These are phyloP conservation scores for Acanthopagrus latus DNA, from an alignment of 2,797 vertebrate genomes.

Conservation along the genomic window DNA sequence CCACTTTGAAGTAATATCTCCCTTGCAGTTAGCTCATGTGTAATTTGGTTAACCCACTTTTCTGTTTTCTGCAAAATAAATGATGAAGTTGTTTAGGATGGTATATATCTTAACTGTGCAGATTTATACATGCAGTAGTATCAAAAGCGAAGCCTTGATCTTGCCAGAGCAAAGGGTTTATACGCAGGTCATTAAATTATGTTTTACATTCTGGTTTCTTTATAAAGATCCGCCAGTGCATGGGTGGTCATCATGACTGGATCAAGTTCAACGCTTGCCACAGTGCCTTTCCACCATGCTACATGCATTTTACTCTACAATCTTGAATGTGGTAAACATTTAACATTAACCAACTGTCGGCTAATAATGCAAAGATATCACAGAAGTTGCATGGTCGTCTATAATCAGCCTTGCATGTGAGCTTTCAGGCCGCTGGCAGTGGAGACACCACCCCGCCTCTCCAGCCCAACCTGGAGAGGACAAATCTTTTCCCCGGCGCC, in stretches of 20 bases:
- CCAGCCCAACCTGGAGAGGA: conserved; percentile 75
- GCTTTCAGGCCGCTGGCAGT: conserved; percentile 65
- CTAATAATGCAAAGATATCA: conserved; percentile 21
- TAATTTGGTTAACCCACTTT: conserved; percentile 55
- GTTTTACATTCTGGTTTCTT: conserved; percentile 8
- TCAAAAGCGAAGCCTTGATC: not conserved
- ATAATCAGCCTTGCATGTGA: conserved; percentile 35
- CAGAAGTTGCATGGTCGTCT: conserved; percentile 10
- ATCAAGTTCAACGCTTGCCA: conserved; percentile 63
- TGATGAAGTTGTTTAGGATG: conserved; percentile 19
- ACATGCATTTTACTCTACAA: conserved; percentile 21
- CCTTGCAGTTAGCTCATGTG: conserved; percentile 42
- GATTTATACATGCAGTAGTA: conserved; percentile 24
- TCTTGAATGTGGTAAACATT: conserved; percentile 21
- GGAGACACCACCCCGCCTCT: conserved; percentile 78
- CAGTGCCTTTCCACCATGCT: conserved; percentile 40
- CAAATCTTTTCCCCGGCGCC: conserved; percentile 79
- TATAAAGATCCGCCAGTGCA: conserved; percentile 23
- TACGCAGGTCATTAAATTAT: conserved; percentile 7
- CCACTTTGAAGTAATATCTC: conserved; percentile 44
- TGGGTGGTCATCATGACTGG: conserved; percentile 48
- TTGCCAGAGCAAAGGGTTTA: conserved; percentile 7
- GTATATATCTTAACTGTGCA: conserved; percentile 37
- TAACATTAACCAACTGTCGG: conserved; percentile 45
- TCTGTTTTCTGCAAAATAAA: conserved; percentile 45